phyloP scores from a whole-genome alignment of 2,113 vertebrate genomes.

The Uria aalge region DNA sequence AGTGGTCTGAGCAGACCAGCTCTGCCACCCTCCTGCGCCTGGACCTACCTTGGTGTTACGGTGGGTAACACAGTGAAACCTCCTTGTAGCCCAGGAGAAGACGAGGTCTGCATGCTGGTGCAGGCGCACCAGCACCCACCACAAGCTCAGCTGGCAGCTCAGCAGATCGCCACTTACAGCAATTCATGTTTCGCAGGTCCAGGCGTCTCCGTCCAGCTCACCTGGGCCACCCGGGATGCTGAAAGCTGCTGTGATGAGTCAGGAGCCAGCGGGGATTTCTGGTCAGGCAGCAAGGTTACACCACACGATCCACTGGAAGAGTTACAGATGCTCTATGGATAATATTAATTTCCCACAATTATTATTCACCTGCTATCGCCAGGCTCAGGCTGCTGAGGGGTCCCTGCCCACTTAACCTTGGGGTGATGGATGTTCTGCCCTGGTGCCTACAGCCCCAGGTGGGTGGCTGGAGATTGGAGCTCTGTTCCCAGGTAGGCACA shows the following conservation, averaged over 20 bases:
- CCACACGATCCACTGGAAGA: neutral
- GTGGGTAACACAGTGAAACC: neutral
- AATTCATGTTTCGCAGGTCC: neutral
- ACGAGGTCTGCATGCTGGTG: neutral
- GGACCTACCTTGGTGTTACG: neutral
- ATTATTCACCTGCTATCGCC: neutral
- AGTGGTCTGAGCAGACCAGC: neutral
- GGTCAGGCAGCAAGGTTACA: neutral
- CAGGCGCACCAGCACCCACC: constrained; percentile 21
- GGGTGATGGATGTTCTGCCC: neutral
- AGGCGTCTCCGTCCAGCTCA: constrained; percentile 1
- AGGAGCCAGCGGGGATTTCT: constrained; percentile 1
- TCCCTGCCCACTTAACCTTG: neutral
- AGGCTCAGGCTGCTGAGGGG: neutral
- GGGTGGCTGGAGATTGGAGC: accelerated
- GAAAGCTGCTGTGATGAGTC: constrained; percentile 31
- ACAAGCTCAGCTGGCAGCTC: neutral
- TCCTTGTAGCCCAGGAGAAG: neutral
- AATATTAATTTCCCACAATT: neutral
- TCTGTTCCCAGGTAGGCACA: neutral
- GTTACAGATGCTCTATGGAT: neutral
- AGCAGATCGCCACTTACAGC: neutral
- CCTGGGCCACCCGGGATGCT: constrained; percentile 33
- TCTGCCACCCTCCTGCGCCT: neutral
- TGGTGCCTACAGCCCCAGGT: neutral